Base-by-base conservation (phyloP, 2,888 invertebrate genomes). In the Choristoneura rosaceana region DNA sequence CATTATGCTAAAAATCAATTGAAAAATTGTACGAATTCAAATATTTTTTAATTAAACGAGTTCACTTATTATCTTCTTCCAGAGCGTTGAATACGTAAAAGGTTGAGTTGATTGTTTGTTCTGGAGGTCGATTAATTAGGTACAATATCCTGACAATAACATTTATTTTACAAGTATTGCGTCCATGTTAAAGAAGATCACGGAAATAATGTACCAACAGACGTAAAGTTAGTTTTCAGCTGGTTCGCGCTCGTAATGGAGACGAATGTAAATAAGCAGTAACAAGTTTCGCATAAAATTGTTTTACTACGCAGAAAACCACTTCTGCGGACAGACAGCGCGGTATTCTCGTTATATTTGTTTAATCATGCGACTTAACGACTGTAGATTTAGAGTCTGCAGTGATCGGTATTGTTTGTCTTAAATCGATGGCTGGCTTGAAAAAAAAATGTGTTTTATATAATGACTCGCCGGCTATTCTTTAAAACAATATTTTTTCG, bases 291-390 rank as follows among this genome's bases (percentile, higher is more conserved):
- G 71, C 76, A 77, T 77, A 76, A 74, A 80, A 76, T 77, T 79
- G 80, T 80, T 81, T 78, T 76, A 81, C 78, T 80, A 89, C 86
- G 86, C 78, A 84, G 86, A 85, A 87, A 87, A 82, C 84, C 81
- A 86, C 84, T 87, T 76, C 74, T 69, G 80, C 75, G 77, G 78
- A 81, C 82, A 84, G 84, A 83, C 83, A 70, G 77, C 75, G 81
- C 78, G 80, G 78, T 82, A 81, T 84, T 84, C 58, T 69, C 52
- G 61, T 52, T 25, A 71, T 15, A 43, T 73, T 64, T 73, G 73
- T 73, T 73, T 73, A 69, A 73, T 64, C 64, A 64, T 69, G 59
- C 64, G 64, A 73, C 73, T 69, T 73, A 69, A 73, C 64, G 73
- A 69, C 68, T 69, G 64, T 73, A 58, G 69, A 73, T 69, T 67